These are phyloP conservation scores for Thumatha senex DNA, from an alignment of 2,888 invertebrate genomes.

Conservation along the genomic window DNA sequence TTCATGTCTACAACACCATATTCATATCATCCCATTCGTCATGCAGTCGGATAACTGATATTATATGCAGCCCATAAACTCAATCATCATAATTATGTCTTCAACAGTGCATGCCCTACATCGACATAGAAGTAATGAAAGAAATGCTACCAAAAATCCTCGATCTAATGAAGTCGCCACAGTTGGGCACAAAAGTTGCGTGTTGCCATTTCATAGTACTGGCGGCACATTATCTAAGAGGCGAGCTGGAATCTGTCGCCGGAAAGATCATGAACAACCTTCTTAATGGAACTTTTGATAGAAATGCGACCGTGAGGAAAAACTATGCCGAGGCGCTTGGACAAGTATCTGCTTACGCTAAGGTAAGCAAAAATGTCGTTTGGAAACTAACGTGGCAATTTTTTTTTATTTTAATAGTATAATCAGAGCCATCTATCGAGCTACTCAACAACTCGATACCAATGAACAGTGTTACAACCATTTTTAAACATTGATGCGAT, in stretches of 20 bases:
- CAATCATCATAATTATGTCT: not conserved
- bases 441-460: too few species aligned
- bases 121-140: conserved; percentile 90
- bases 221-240: conserved; percentile 82
- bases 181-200: conserved; percentile 92
- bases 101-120: conserved; percentile 85
- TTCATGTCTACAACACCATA: too few species aligned
- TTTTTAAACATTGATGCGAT: too few species aligned
- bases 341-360: conserved; percentile 91
- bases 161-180: conserved; percentile 93
- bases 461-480: too few species aligned
- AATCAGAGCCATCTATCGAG: too few species aligned
- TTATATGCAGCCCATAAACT: too few species aligned
- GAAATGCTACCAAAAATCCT: conserved; percentile 91
- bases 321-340: conserved; percentile 93
- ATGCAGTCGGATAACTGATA: too few species aligned
- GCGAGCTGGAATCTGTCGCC: conserved; percentile 81
- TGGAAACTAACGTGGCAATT: too few species aligned
- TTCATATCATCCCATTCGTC: too few species aligned
- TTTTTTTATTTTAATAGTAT: too few species aligned
- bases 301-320: conserved; percentile 92
- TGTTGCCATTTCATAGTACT: conserved; percentile 91
- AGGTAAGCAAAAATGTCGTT: conserved; percentile 72
- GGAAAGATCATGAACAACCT: conserved; percentile 83
- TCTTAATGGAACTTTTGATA: conserved; percentile 91